Evolutionary conservation across 1,140 invertebrate species (phyloP), one percentile per base, ranked within the genome.

Genomic region (Lepidurus couesii): DNA sequence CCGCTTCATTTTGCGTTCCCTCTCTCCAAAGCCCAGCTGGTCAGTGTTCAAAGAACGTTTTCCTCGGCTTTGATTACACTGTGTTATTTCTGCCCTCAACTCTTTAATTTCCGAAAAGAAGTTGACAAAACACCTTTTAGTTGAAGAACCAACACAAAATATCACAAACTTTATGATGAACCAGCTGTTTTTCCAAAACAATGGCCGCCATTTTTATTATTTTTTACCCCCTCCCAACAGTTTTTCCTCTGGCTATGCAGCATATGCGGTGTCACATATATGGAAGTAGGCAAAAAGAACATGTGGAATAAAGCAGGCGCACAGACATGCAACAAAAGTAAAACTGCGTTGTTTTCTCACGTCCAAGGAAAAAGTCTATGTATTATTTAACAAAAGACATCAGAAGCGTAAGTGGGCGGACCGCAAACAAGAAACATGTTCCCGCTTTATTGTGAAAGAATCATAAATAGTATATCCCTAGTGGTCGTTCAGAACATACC

Each of bases 221-320:
- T 16, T 65, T 65, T 65, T 21, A 4, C n/a, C 16, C 16, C 16
- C 16, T 21, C 53, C 53, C 16, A 65, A 65, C 16, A 65, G 21
- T 65, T 65, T 65, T 65, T 7, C n/a, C 53, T 65, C 53, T 65
- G 53, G 53, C 53, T 65, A 65, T 65, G 53, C 53, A 65, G 21
- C 13, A 65, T 65, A 65, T 65, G 53, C 53, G n/a, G 53, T 65
- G 53, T 65, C 53, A 65, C 8, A 65, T 11, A n/a, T 65, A 16
- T 65, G 53, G 53, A 65, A 65, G 53, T 65, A 65, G n/a, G 53
- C 53, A 4, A 65, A 21, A 65, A 65, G 45, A 65, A 65, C 2
- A 65, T 65, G n/a, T 11, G 16, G 53, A 65, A 65, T 65, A 65
- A 65, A 65, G 21, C 16, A 65, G 53, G 45, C 7, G 3, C 53